These are phyloP conservation scores for Rhopalosiphum nymphaeae DNA, from an alignment of 2,888 invertebrate genomes.

Conservation along the genomic window DNA sequence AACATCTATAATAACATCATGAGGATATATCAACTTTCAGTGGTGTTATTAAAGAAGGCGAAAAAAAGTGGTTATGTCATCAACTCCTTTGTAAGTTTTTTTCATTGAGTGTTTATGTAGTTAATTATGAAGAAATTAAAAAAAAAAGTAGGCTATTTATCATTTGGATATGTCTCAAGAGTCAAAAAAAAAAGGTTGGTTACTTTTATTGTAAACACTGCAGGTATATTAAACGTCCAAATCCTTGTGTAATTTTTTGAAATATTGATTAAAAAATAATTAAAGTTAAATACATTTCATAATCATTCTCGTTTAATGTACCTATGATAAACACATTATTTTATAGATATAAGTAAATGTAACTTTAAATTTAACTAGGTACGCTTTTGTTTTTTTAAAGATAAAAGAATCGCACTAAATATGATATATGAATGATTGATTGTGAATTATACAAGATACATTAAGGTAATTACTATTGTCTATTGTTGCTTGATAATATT, in stretches of 20 bases:
- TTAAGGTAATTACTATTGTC: background rate
- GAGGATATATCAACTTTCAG: background rate
- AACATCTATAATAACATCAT: background rate
- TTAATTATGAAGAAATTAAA: conserved; percentile 22
- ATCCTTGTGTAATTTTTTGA: background rate
- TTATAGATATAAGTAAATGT: background rate
- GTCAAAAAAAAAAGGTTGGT: background rate
- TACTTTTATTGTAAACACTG: background rate
- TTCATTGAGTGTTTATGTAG: conserved; percentile 1
- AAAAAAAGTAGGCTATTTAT: conserved; percentile 9
- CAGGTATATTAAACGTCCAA: background rate
- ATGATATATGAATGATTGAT: background rate
- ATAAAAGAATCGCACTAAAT: background rate
- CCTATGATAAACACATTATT: background rate
- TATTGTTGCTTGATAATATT: background rate
- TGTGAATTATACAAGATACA: background rate
- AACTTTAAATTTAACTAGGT: background rate
- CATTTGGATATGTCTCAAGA: conserved; percentile 19
- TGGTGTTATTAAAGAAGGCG: background rate
- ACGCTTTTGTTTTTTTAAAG: background rate
- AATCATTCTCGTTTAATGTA: background rate
- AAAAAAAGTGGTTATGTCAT: conserved; percentile 22
- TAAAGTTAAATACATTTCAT: background rate
- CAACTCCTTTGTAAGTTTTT: conserved; percentile 25
- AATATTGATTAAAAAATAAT: background rate